A percentile compares a stretch with the other conserved stretches of the same genome.
phyloP scores from a whole-genome alignment of 1,140 invertebrate genomes.

The Heliconius eleuchia region DNA sequence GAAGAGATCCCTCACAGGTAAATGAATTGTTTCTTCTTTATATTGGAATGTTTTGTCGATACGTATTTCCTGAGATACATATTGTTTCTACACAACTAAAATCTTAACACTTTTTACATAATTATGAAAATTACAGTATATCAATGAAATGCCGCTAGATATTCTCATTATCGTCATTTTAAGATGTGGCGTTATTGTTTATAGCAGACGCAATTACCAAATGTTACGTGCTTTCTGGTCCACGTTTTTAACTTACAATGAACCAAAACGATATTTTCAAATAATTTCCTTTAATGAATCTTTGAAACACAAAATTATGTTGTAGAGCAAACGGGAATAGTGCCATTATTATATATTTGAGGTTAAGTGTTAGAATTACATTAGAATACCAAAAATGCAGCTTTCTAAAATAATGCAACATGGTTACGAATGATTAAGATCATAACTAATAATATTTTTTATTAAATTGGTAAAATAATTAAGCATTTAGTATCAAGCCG shows the following conservation, averaged over 20 bases:
- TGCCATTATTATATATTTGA: conserved; percentile 60
- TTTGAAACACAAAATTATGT: background rate
- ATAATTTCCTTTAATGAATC: background rate
- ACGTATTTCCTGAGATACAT: conserved; percentile 73
- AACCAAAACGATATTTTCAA: conserved; percentile 17
- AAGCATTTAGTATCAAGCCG: conserved; percentile 18
- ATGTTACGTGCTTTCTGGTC: conserved; percentile 76
- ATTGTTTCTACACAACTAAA: conserved; percentile 34
- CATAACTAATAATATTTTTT: conserved; percentile 6
- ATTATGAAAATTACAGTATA: conserved; percentile 15
- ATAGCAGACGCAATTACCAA: conserved; percentile 63
- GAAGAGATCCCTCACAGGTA: conserved; percentile 91
- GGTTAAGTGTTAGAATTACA: conserved; percentile 70
- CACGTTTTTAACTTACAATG: conserved; percentile 53
- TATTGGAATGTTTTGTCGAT: conserved; percentile 81
- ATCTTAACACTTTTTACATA: conserved; percentile 3
- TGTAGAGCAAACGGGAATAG: conserved; percentile 27
- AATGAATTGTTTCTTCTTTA: conserved; percentile 78
- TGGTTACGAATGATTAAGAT: background rate
- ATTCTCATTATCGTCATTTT: conserved; percentile 36
- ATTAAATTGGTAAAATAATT: conserved; percentile 10
- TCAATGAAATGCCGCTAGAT: conserved; percentile 25
- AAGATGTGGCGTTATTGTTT: conserved; percentile 64
- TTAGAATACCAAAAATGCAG: conserved; percentile 28
- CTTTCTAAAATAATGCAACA: conserved; percentile 22